Conservation (phyloP, 2,113 vertebrate genomes). For the Muntiacus reevesi region DNA sequence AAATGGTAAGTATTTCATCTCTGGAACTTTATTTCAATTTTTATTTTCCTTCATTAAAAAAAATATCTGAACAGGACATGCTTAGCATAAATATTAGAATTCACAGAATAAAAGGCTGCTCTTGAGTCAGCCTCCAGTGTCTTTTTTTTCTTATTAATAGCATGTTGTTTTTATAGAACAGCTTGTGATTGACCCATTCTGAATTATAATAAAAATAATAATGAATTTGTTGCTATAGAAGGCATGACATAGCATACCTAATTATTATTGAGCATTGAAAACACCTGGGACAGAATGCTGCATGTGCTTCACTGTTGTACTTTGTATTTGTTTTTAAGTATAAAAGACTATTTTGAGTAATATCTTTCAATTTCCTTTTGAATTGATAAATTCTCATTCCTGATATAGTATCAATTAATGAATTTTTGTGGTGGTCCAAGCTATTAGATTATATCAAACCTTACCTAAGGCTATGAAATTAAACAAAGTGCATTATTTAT, state of each 20-base stretch:
- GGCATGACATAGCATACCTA: conserved; percentile 27
- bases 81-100: conserved; percentile 61
- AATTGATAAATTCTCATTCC: conserved; percentile 42
- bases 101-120: neutral
- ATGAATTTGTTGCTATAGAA: conserved; percentile 28
- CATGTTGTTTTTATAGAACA: conserved; percentile 48
- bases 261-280: conserved; percentile 10
- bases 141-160: conserved; percentile 23
- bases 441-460: conserved; percentile 21
- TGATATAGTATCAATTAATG: conserved; percentile 17
- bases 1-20: conserved; percentile 41
- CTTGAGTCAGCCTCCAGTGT: conserved; percentile 11
- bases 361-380: conserved; percentile 52
- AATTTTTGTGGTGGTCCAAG: conserved; percentile 28
- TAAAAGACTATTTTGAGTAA: conserved; percentile 39
- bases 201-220: conserved; percentile 63
- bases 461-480: neutral
- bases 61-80: conserved; percentile 26
- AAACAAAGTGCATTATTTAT: conserved; percentile 41
- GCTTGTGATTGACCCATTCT: conserved; percentile 54
- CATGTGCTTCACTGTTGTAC: conserved; percentile 1
- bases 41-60: conserved; percentile 36
- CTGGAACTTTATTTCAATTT: conserved; percentile 38
- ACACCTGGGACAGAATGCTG: conserved; percentile 16
- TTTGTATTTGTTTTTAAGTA: conserved; percentile 40